Conservation (phyloP, 2,888 invertebrate genomes). For the Pachydiplax longipennis region DNA sequence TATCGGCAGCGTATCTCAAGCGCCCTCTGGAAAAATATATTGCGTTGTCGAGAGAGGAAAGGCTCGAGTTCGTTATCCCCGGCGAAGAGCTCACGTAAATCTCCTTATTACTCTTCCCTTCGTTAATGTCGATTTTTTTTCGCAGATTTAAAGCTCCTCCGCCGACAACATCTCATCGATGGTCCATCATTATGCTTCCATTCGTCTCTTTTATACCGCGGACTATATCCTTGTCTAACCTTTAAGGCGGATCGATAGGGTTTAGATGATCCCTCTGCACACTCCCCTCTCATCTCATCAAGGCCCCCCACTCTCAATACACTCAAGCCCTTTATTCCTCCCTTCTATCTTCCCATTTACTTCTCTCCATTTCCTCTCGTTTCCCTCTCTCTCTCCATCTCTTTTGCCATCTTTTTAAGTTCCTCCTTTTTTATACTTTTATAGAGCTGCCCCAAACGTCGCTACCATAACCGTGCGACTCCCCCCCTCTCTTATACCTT, state of each 20-base stretch:
- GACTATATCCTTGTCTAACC: not conserved
- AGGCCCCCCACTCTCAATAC: slow-evolving; percentile 15
- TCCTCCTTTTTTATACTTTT: slow-evolving; percentile 30
- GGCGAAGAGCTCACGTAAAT: not conserved
- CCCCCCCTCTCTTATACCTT: not conserved
- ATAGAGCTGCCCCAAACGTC: slow-evolving; percentile 42
- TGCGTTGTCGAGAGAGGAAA: no score
- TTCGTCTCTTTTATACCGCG: no score
- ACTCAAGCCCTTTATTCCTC: not conserved
- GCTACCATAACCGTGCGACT: slow-evolving; percentile 39
- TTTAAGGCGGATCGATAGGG: not conserved
- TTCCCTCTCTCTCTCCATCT: not conserved
- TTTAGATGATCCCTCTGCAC: not conserved
- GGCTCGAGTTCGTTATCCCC: not conserved
- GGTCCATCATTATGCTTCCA: not conserved
- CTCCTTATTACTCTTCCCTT: not conserved
- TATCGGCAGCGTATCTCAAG: no score
- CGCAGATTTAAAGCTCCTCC: not conserved
- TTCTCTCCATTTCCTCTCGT: not conserved
- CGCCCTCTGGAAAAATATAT: no score
- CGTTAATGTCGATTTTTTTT: not conserved
- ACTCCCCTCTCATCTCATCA: not conserved
- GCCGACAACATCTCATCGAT: slow-evolving; percentile 5
- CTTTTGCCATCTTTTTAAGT: slow-evolving; percentile 43
- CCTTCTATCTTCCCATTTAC: not conserved